phyloP scores from a whole-genome alignment of 2,113 vertebrate species.

The Syngnathus typhle region DNA sequence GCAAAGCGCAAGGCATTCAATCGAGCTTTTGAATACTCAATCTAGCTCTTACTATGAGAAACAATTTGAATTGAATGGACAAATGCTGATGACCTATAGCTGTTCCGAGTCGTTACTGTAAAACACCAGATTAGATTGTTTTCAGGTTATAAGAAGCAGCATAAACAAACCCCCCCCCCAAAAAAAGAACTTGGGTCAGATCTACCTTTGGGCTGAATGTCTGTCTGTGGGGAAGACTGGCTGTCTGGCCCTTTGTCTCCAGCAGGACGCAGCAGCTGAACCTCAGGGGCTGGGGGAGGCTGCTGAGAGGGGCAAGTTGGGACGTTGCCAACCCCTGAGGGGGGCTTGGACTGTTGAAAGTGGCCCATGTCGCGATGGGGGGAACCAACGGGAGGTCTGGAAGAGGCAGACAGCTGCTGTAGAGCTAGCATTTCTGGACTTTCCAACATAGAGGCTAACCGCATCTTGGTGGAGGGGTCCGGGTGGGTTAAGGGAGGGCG shows the following conservation, averaged over 20 bases:
- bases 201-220: slow-evolving; percentile 60
- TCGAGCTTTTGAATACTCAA: slow-evolving; percentile 50
- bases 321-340: slow-evolving; percentile 62
- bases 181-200: slow-evolving; percentile 24
- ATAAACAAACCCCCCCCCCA: background rate
- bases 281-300: slow-evolving; percentile 51
- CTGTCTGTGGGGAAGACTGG: slow-evolving; percentile 42
- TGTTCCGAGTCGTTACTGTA: background rate
- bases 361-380: slow-evolving; percentile 66
- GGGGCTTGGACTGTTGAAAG: slow-evolving; percentile 68
- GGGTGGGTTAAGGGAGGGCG: slow-evolving; percentile 39
- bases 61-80: slow-evolving; percentile 32
- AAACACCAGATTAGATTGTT: background rate
- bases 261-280: slow-evolving; percentile 63
- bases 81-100: slow-evolving; percentile 7
- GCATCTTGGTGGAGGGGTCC: slow-evolving; percentile 70
- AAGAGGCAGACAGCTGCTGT: slow-evolving; percentile 91
- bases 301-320: slow-evolving; percentile 54
- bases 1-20: slow-evolving; percentile 18
- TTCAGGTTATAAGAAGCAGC: background rate
- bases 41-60: slow-evolving; percentile 33
- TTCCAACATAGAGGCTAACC: slow-evolving; percentile 90
- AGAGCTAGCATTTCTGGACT: slow-evolving; percentile 98
- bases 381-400: slow-evolving; percentile 76
- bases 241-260: slow-evolving; percentile 61